Conservation (phyloP, 1,140 invertebrate genomes). For the Heliconius hewitsoni region DNA sequence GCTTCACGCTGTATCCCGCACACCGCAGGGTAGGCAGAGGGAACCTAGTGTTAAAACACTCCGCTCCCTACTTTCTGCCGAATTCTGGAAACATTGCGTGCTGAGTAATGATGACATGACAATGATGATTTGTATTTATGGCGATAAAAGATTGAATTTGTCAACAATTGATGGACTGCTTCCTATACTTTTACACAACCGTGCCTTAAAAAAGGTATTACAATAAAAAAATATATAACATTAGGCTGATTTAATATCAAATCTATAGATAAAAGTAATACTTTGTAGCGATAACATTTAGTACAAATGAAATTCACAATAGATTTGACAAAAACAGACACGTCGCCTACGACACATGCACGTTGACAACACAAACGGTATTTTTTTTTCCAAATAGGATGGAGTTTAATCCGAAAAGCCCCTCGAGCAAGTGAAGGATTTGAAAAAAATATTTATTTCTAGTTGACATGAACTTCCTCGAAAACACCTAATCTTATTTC, state of each 20-base stretch:
- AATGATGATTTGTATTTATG: no score
- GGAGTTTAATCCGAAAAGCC: slow-evolving; percentile 70
- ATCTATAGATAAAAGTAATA: neutral
- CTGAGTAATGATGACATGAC: no score
- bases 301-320: slow-evolving; percentile 24
- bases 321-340: slow-evolving; percentile 33
- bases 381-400: slow-evolving; percentile 53
- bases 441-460: slow-evolving; percentile 52
- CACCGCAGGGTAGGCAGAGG: no score
- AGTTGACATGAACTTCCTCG: slow-evolving; percentile 8
- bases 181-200: neutral
- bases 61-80: no score
- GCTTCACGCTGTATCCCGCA: no score
- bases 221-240: neutral
- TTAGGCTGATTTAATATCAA: neutral
- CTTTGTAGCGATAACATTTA: neutral
- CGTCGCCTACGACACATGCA: slow-evolving; percentile 37
- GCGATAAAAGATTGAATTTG: no score
- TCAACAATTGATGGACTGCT: no score
- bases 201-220: no score
- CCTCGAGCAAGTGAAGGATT: slow-evolving; percentile 52
- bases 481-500: neutral
- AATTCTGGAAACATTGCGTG: no score
- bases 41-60: no score
- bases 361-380: slow-evolving; percentile 46